Conservation (phyloP, 2,113 vertebrate species). For the Cromileptes altivelis region DNA sequence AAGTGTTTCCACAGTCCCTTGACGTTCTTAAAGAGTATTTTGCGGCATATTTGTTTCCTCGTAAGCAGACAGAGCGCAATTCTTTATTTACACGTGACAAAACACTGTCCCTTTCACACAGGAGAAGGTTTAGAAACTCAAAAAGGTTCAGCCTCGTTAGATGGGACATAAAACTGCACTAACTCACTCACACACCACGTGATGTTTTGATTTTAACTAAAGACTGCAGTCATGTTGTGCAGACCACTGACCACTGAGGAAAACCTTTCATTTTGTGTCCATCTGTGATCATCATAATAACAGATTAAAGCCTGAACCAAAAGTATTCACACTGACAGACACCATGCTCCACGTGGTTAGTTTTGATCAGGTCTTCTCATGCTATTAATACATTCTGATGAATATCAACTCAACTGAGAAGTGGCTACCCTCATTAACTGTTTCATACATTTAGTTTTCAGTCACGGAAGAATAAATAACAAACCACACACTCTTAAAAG, state of each 20-base stretch:
- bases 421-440: background rate
- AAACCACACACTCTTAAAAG: conserved; percentile 2
- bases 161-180: conserved; percentile 51
- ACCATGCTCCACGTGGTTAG: conserved; percentile 10
- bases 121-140: conserved; percentile 32
- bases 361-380: conserved; percentile 21
- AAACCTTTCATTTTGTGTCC: conserved; percentile 52
- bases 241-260: conserved; percentile 56
- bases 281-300: conserved; percentile 36
- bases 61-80: conserved; percentile 66
- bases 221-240: conserved; percentile 44
- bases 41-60: conserved; percentile 73
- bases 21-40: conserved; percentile 72
- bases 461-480: background rate
- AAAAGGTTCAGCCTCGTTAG: conserved; percentile 56
- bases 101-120: conserved; percentile 69
- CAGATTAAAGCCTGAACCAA: conserved; percentile 29
- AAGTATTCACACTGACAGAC: conserved; percentile 27
- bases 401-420: conserved; percentile 4
- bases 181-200: conserved; percentile 56
- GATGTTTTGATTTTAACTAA: conserved; percentile 65
- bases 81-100: conserved; percentile 69
- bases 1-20: conserved; percentile 82
- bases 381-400: conserved; percentile 10
- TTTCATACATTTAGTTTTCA: background rate